Base-by-base conservation (phyloP, 2,888 invertebrate genomes). In the Ormia ochracea region DNA sequence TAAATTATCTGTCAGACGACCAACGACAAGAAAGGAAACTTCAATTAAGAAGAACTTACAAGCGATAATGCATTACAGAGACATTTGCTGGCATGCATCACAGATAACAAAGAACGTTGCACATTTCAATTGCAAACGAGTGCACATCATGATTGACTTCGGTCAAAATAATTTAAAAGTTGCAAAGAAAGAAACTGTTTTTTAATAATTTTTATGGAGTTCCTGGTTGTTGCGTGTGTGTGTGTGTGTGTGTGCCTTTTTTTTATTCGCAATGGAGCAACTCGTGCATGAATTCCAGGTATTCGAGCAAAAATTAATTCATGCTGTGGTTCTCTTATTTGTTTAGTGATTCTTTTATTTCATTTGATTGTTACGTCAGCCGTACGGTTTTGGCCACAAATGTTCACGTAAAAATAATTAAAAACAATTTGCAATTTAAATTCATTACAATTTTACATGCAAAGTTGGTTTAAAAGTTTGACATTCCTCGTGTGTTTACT, bases 101-200 rank as follows among this genome's bases (percentile, higher is more conserved):
- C 33, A 69, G 33, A 26, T 10, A 50, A 14, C 28, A 70, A 38
- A 70, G 38, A 28, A 33, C 33, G 28, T 21, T 38, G 43, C 17
- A 26, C 31, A 26, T 33, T 54, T 41, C 28, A 66, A 43, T 36
- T 38, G n/a, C n/a, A n/a, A n/a, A 9, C 59, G 3, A 38, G n/a
- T 14, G 1, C 1, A 2, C n/a, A 63, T 41, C 45, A 48, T 48
- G 17, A 76, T 76, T 63, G 76, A 56, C 61, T 63, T 59, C 61
- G 76, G 76, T 76, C 76, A 76, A 69, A 76, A 54, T 76, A 76
- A 76, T 76, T 76, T 36, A 69, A 54, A 43, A 52, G 10, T 38
- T 12, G 45, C 2, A 33, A 68, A 68, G 12, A 10, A 7, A 19
- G 6, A 45, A 3, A 4, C 12, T 19, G n/a, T 54, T 31, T 19